Conservation (phyloP, 2,888 invertebrate genomes). For the Fissipunctia ypsillon region DNA sequence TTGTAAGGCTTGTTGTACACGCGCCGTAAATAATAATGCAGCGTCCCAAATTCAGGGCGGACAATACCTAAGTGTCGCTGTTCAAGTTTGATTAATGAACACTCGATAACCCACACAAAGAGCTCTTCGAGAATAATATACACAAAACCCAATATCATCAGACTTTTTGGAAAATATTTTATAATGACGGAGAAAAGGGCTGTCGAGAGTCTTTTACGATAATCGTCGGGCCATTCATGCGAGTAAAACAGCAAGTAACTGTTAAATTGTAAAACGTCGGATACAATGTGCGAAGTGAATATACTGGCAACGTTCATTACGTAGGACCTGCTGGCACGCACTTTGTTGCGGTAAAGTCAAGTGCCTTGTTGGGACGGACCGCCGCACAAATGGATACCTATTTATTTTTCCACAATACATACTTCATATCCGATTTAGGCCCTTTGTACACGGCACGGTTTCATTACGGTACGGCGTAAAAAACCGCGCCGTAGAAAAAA, state of each 20-base stretch:
- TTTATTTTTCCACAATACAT: constrained; percentile 41
- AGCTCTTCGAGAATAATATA: constrained; percentile 56
- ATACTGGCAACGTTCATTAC: constrained; percentile 40
- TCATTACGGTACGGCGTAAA: too few relatives aligned
- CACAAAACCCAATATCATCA: constrained; percentile 59
- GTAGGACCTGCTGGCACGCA: constrained; percentile 5
- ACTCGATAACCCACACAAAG: constrained; percentile 68
- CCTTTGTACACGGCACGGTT: too few relatives aligned
- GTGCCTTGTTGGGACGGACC: constrained; percentile 28
- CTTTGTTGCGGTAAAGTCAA: constrained; percentile 31
- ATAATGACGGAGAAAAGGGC: constrained; percentile 51
- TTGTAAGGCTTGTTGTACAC: constrained; percentile 66
- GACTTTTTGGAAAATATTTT: constrained; percentile 50
- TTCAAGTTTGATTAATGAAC: constrained; percentile 80
- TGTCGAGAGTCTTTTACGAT: constrained; percentile 53
- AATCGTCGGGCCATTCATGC: constrained; percentile 48
- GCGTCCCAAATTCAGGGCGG: constrained; percentile 70
- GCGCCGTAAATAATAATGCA: constrained; percentile 75
- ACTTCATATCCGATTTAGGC: constrained; percentile 47
- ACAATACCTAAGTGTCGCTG: constrained; percentile 76
- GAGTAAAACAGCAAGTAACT: constrained; percentile 49
- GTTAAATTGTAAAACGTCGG: constrained; percentile 34
- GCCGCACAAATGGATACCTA: constrained; percentile 29
- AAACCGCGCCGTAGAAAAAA: too few relatives aligned
- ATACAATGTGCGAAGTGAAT: constrained; percentile 25